Conservation (phyloP, 2,888 invertebrate genomes). For the Andrena trimmerana region DNA sequence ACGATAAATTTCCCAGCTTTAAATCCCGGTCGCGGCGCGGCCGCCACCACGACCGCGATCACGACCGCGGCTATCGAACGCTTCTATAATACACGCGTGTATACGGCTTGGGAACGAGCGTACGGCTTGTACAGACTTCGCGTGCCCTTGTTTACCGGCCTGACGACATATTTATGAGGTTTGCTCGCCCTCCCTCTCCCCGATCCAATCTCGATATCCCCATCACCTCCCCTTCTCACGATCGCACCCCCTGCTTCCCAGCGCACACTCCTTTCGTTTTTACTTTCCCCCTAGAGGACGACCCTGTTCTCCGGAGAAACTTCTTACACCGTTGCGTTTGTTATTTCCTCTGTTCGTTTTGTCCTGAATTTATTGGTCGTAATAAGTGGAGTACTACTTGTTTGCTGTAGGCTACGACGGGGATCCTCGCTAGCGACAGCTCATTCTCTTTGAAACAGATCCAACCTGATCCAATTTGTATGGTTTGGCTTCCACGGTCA, state of each 20-base stretch:
- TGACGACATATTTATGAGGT: conserved; percentile 78
- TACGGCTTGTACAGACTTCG: conserved; percentile 68
- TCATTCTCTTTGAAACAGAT: no score
- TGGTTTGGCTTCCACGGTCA: no score
- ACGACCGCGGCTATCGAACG: conserved; percentile 59
- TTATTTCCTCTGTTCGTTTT: not conserved
- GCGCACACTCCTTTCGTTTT: conserved; percentile 8
- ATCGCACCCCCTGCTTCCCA: conserved; percentile 10
- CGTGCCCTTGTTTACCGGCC: conserved; percentile 75
- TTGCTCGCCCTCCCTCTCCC: conserved; percentile 34
- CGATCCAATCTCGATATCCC: conserved; percentile 74
- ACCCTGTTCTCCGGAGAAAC: not conserved
- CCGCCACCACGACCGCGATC: conserved; percentile 60
- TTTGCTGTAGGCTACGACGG: not conserved
- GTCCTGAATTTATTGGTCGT: conserved; percentile 7
- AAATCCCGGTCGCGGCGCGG: conserved; percentile 71
- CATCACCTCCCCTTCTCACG: conserved; percentile 29
- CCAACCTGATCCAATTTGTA: no score
- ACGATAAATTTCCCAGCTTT: conserved; percentile 80
- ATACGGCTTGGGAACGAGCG: conserved; percentile 44
- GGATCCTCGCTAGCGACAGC: no score
- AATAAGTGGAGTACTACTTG: no score
- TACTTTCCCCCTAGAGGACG: not conserved
- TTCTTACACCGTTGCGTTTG: not conserved
- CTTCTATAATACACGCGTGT: conserved; percentile 50